Conservation (phyloP, 2,113 vertebrate species). For the Agelaius phoeniceus region DNA sequence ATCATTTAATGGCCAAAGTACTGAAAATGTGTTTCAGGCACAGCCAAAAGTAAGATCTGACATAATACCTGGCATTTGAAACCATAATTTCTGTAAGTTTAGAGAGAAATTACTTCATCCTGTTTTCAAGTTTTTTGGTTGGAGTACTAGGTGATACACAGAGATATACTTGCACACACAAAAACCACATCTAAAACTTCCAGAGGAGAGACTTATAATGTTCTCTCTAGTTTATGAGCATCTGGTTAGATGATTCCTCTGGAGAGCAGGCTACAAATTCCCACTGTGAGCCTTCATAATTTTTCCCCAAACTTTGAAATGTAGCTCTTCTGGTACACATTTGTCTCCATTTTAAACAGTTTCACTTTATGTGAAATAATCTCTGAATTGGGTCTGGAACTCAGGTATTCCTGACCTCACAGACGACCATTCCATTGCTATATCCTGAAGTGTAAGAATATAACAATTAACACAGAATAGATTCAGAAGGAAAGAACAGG, state of each 20-base stretch:
- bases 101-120: neutral
- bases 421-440: neutral
- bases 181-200: neutral
- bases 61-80: neutral
- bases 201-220: neutral
- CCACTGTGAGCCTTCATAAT: neutral
- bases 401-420: neutral
- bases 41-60: neutral
- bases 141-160: neutral
- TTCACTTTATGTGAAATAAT: neutral
- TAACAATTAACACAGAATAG: neutral
- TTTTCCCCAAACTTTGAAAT: neutral
- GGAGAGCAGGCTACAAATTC: rapidly evolving
- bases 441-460: neutral
- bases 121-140: neutral
- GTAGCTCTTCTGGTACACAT: neutral
- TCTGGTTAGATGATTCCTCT: neutral
- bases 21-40: neutral
- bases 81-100: neutral
- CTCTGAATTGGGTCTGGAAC: neutral
- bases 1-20: neutral
- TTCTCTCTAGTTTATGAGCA: neutral
- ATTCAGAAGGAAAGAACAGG: neutral
- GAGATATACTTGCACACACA: neutral
- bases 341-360: neutral